Evolutionary conservation across 2,888 invertebrate species (phyloP), one percentile per base, ranked within the genome.

Genomic region (Dorcus parallelipipedus): DNA sequence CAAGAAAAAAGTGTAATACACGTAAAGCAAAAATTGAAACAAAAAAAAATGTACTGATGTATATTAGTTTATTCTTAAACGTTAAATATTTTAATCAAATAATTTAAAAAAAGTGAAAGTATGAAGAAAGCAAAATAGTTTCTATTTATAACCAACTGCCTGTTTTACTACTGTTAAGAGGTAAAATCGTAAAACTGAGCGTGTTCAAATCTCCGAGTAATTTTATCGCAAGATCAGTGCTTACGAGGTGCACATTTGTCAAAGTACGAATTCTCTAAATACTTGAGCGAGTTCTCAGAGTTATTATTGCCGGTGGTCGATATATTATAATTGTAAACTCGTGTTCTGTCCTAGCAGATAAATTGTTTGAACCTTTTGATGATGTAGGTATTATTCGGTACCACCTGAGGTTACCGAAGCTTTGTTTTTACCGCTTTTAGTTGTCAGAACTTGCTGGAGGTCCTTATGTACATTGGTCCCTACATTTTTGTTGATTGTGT

Each of bases 311-410:
- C 52, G 43, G 50, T 60, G 54, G 61, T 63, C 54, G 60, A 64
- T 64, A 63, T 60, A 63, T 67, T 63, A 65, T 70, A 72, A 72
- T 73, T 72, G 73, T 73, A 71, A 71, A 71, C 67, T 66, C 69
- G 64, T 72, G 66, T 66, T 63, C 64, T 64, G 65, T 70, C 69
- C 67, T 64, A 63, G 67, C 66, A 71, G 71, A 73, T 72, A 73
- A 73, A 73, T 73, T 68, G 71, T 70, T 68, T 60, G 61, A 64
- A 67, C 64, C 64, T 59, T 61, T 63, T 63, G 69, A 69, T 73
- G 73, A 73, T 67, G 72, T 73, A 73, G 72, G 71, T 71, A 70
- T 69, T 69, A 71, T 71, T 70, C 66, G 60, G 67, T 69, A 72
- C 72, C 72, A 73, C 73, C 72, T 70, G 69, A 70, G 70, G 73